Evolutionary conservation across 2,888 invertebrate species (phyloP), one percentile per base, ranked within the genome.

Genomic region (Nomada hirtipes): DNA sequence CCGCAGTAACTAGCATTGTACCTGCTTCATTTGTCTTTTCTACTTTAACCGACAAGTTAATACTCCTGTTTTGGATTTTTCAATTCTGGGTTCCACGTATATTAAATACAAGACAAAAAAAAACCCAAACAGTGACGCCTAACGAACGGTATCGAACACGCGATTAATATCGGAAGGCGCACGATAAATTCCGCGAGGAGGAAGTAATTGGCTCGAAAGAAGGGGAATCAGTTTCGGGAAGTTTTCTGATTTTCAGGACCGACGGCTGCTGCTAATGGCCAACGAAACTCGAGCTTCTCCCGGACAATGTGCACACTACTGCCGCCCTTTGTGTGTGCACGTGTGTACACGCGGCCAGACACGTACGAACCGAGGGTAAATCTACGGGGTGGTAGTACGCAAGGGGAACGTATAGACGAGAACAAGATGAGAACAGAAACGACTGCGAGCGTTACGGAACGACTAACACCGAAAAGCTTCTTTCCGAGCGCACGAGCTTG

Each of bases 161-260:
- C 64, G 59, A 79, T 85, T 84, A 83, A 80, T 81, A 83, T 76
- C 73, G 57, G 20, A n/a, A 53, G 63, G 63, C 55, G 73, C 59
- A 20, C 75, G 73, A 82, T 80, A 85, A 88, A 83, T 81, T 74
- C 36, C 77, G 73, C 47, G 47, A 26, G 36, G 53, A 36, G 52
- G 57, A 55, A 68, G 59, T 61, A 79, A 81, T 76, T 76, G 72
- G 60, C 18, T 29, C 52, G 52, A 26, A n/a, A 26, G 55, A 63
- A 15, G 36, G 29, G 67, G 71, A 79, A 90, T 88, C 87, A 80
- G 88, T 88, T 90, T 88, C 85, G 76, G 60, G 81, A 90, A 89
- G 86, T 90, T 90, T 90, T 88, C 84, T 88, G 87, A 90, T 91
- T 91, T 89, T 86, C 86, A 81, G 82, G 85, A 77, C 82, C 86